Conservation (phyloP, 2,797 vertebrate species). For the Falco concolor region DNA sequence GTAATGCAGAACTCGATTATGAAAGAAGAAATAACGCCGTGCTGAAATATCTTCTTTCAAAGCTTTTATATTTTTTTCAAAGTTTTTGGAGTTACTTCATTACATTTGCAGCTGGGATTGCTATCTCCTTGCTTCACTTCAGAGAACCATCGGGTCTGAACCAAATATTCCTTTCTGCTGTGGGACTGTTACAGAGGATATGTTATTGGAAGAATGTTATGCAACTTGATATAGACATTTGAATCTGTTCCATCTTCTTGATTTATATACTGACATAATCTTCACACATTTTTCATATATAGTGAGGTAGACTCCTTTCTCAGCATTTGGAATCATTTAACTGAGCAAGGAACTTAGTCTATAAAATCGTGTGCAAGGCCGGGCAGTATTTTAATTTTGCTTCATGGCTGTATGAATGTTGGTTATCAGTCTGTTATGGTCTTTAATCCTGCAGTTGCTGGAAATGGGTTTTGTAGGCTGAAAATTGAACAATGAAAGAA, state of each 20-base stretch:
- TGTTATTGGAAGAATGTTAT: not conserved
- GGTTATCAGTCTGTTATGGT: not conserved
- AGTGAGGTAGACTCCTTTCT: not conserved
- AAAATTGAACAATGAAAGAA: not conserved
- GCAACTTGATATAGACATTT: constrained; percentile 1
- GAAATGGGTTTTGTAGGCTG: not conserved
- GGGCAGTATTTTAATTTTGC: not conserved
- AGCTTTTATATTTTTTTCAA: not conserved
- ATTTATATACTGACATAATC: constrained; percentile 38
- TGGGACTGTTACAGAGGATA: not conserved
- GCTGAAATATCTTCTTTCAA: constrained; percentile 33
- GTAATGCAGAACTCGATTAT: not conserved
- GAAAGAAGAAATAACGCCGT: constrained; percentile 35
- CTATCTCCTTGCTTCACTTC: constrained; percentile 13
- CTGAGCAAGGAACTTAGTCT: not conserved
- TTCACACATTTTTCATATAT: not conserved
- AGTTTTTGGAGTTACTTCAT: constrained; percentile 15
- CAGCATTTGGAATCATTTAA: constrained; percentile 40
- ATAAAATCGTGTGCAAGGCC: not conserved
- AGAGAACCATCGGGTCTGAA: not conserved
- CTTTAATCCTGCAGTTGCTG: not conserved
- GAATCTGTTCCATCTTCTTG: constrained; percentile 33
- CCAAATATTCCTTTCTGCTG: not conserved
- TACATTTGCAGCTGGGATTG: constrained; percentile 31
- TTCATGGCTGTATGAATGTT: not conserved